Evolutionary conservation across 2,113 vertebrate genomes (phyloP), one percentile per base, ranked within the genome.

Genomic region (Misgurnus mizolepis): DNA sequence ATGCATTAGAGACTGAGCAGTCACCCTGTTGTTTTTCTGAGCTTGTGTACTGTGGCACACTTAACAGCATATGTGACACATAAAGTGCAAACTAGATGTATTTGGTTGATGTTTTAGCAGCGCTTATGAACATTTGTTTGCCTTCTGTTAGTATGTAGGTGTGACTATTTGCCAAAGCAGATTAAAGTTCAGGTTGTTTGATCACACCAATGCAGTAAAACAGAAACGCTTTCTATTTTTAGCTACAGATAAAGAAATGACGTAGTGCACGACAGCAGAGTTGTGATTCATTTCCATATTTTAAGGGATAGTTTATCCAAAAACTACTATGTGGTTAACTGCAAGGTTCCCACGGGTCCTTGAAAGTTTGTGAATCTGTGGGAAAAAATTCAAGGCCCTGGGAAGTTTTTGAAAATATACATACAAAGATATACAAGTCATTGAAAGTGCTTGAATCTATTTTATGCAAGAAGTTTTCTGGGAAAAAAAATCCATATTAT

Each of bases 51-150:
- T 84, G n/a, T 5, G 15, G 22, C 75, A 11, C 60, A 45, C 47
- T 80, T 87, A 81, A 83, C 86, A 88, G 70, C 87, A 88, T 22
- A 22, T 87, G 87, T 83, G 62, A 43, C 69, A 80, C 83, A 87
- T 83, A 85, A 85, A 82, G 79, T 69, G 82, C 43, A 22, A 53
- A 45, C 64, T 69, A 34, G 3, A 67, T 17, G 27, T 40, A 6
- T 3, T 56, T 56, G 1, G 2, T 6, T n/a, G 15, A 7, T 58
- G 17, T 7, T 58, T 58, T 58, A n/a, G 55, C 8, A 58, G 14
- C 55, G 2, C 53, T 56, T 3, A 7, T 18, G n/a, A n/a, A 18
- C 17, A 8, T 58, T 58, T 58, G 55, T 58, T 58, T 58, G 55
- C 7, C 17, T 18, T 58, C 7, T 58, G 1, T 22, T 22, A 22